Base-by-base conservation (phyloP, 2,888 invertebrate genomes). In the Xestia sexstrigata region DNA sequence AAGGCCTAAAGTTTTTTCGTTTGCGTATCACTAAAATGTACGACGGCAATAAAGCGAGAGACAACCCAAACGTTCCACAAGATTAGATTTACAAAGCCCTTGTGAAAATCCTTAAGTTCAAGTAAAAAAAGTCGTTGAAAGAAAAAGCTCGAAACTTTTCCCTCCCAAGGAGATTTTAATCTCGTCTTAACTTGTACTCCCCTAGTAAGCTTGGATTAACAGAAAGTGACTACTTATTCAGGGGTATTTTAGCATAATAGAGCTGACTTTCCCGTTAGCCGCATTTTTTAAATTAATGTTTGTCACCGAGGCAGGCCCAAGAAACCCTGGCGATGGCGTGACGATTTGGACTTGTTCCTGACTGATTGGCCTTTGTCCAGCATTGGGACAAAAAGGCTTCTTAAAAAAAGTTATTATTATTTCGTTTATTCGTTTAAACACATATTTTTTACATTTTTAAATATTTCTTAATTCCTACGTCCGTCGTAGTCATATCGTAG, bases 41-140 rank as follows among this genome's bases (percentile, higher is more conserved):
- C 47, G 60, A 49, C 17, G 13, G 39, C 17, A 62, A 49, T 68
- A 70, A 76, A 58, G 0, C 17, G 35, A 55, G 23, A 70, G 30
- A 5, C n/a, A 20, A 49, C 9, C 73, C 30, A 47, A 75, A 80
- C 30, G 70, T 15, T 70, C 13, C 26, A 39, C n/a, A 49, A 81
- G 81, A 81, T 70, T 35, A 76, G 80, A 81, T 81, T 58, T 70
- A 58, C 35, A 49, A 66, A 68, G 20, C n/a, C 26, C 42, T 69
- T 49, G 65, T 5, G 20, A 30, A 23, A 39, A 66, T 13, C 30
- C 13, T 39, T 6, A 62, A 63, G 15, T 15, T n/a, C n/a, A n/a
- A n/a, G n/a, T 15, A 26, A 26, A 42, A 20, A 67, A 60, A 23
- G 6, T 45, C 23, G 1, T 47, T 30, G 15, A 26, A 76, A 42